Evolutionary conservation across 1,140 invertebrate genomes (phyloP).

Genomic region (Tribolium castaneum): DNA sequence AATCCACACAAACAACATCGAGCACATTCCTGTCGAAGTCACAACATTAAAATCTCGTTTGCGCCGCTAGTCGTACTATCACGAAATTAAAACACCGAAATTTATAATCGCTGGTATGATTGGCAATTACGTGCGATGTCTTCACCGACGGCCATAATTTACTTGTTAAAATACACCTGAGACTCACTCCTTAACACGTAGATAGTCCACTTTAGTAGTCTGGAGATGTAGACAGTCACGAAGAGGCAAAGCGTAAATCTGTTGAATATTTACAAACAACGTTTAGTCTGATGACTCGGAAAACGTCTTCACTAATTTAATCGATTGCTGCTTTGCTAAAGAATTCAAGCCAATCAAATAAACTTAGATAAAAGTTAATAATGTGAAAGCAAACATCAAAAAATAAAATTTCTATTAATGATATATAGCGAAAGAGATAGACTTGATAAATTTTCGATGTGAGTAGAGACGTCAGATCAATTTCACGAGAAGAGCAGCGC

Average conservation of each 20-base stretch:
- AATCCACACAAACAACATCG: not conserved
- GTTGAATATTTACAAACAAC: slow-evolving; percentile 31
- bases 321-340: not conserved
- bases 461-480: slow-evolving; percentile 19
- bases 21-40: not conserved
- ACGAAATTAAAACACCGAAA: not conserved
- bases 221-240: slow-evolving; percentile 2
- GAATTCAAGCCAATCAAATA: not conserved
- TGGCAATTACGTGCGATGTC: not conserved
- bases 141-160: not conserved
- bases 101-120: not conserved
- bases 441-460: slow-evolving; percentile 10
- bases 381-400: not conserved
- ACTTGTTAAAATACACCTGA: slow-evolving; percentile 23
- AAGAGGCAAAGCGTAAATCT: slow-evolving; percentile 21
- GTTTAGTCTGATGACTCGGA: slow-evolving; percentile 5
- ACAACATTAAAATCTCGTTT: slow-evolving; percentile 40
- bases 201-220: slow-evolving; percentile 15
- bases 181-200: slow-evolving; percentile 14
- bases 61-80: no score
- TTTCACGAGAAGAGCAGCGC: not conserved
- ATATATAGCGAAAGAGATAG: slow-evolving; percentile 11
- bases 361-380: not conserved
- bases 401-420: slow-evolving; percentile 26
- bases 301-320: not conserved